Percentiles rank a stretch among this genome's conserved stretches.
phyloP scores from a whole-genome alignment of 2,113 vertebrate genomes.

The Laticauda laticaudata region DNA sequence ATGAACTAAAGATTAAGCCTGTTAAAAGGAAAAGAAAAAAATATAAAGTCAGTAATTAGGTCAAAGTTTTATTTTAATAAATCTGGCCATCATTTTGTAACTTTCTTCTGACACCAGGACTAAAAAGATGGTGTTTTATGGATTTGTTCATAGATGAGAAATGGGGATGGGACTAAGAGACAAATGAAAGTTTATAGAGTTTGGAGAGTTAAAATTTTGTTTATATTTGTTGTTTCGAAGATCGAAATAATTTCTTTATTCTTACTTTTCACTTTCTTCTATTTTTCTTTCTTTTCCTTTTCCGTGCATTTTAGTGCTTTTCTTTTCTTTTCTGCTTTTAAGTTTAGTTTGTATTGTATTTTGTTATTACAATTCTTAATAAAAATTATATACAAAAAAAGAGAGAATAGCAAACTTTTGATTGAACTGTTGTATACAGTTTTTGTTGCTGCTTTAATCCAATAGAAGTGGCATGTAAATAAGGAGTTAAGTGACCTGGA shows the following conservation, averaged over 20 bases:
- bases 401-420: not conserved
- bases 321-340: not conserved
- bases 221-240: not conserved
- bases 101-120: not conserved
- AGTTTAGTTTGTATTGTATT: not conserved
- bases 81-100: not conserved
- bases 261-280: not conserved
- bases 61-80: not conserved
- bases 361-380: not conserved
- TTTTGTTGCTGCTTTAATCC: not conserved
- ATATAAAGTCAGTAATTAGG: not conserved
- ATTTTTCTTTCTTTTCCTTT: not conserved
- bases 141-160: not conserved
- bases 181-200: not conserved
- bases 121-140: not conserved
- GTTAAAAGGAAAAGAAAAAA: not conserved
- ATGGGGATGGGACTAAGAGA: not conserved
- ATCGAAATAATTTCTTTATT: not conserved
- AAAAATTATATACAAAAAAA: conserved; percentile 9
- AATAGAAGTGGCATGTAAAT: conserved; percentile 33
- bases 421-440: not conserved
- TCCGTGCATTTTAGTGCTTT: not conserved
- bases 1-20: not conserved
- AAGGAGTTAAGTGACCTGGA: conserved; percentile 45
- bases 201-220: not conserved